Evolutionary conservation across 2,888 invertebrate genomes (phyloP).

Genomic region (Parascotia fuliginaria): DNA sequence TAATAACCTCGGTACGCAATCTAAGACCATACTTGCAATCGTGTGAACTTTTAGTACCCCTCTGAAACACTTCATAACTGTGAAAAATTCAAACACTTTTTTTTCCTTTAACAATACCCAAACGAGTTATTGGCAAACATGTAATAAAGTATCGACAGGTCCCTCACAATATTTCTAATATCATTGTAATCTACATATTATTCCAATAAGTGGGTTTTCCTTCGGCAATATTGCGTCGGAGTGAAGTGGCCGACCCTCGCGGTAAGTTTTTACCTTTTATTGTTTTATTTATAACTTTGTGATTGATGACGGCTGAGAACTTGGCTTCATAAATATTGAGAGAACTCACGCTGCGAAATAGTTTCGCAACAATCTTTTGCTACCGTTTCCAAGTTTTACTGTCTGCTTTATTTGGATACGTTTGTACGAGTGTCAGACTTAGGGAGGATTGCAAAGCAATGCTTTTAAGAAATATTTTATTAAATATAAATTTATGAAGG

Average conservation of each 20-base stretch:
- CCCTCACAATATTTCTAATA: constrained; percentile 75
- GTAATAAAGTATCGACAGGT: constrained; percentile 70
- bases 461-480: not conserved
- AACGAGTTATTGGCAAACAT: constrained; percentile 61
- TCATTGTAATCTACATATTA: constrained; percentile 84
- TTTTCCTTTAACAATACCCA: constrained; percentile 28
- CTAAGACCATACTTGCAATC: too few species aligned
- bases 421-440: constrained; percentile 16
- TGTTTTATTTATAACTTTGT: constrained; percentile 86
- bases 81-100: too few species aligned
- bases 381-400: constrained; percentile 37
- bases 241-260: constrained; percentile 73
- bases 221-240: constrained; percentile 73
- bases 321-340: constrained; percentile 84
- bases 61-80: too few species aligned
- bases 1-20: too few species aligned
- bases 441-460: constrained; percentile 5
- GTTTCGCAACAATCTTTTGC: constrained; percentile 50
- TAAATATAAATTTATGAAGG: too few species aligned
- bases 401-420: constrained; percentile 38
- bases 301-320: constrained; percentile 82
- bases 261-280: constrained; percentile 84
- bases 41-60: too few species aligned
- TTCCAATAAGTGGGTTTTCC: constrained; percentile 83
- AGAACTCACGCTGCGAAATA: constrained; percentile 73